Conservation (phyloP, 2,888 invertebrate species). For the Drosophila mercatorum region DNA sequence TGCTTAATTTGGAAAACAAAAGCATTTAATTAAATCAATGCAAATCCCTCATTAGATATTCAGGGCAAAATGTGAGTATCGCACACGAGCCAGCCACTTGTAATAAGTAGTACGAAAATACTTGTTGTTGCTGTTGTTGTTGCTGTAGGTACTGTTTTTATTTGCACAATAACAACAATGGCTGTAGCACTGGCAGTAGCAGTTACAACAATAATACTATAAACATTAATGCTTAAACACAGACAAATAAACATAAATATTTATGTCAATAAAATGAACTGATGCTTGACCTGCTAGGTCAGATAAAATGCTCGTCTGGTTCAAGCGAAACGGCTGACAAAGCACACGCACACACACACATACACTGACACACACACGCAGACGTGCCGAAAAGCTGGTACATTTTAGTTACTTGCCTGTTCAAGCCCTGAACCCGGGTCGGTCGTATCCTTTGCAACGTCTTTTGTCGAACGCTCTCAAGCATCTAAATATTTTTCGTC, state of each 20-base stretch:
- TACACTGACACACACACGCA: not conserved
- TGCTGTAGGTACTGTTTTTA: constrained; percentile 30
- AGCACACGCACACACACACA: not conserved
- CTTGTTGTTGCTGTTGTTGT: constrained; percentile 32
- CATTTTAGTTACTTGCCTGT: constrained; percentile 60
- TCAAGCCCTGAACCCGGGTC: constrained; percentile 14
- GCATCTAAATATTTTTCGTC: constrained; percentile 64
- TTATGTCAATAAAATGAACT: constrained; percentile 77
- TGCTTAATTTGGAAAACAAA: constrained; percentile 36
- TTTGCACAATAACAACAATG: constrained; percentile 58
- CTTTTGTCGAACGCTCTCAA: constrained; percentile 55
- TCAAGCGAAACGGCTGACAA: constrained; percentile 32
- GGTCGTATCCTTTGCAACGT: constrained; percentile 33
- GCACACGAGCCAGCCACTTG: constrained; percentile 42
- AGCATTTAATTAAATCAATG: constrained; percentile 58
- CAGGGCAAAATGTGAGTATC: constrained; percentile 30
- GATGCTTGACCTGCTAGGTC: constrained; percentile 71
- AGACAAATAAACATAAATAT: constrained; percentile 77
- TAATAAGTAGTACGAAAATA: constrained; percentile 43
- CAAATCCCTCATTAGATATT: constrained; percentile 47
- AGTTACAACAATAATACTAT: constrained; percentile 54
- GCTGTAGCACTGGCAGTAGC: constrained; percentile 3
- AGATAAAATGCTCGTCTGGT: constrained; percentile 61
- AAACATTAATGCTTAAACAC: constrained; percentile 70
- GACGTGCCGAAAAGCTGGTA: constrained; percentile 43